Base-by-base conservation (phyloP, 2,797 vertebrate genomes). In the Notolepis coatsorum region DNA sequence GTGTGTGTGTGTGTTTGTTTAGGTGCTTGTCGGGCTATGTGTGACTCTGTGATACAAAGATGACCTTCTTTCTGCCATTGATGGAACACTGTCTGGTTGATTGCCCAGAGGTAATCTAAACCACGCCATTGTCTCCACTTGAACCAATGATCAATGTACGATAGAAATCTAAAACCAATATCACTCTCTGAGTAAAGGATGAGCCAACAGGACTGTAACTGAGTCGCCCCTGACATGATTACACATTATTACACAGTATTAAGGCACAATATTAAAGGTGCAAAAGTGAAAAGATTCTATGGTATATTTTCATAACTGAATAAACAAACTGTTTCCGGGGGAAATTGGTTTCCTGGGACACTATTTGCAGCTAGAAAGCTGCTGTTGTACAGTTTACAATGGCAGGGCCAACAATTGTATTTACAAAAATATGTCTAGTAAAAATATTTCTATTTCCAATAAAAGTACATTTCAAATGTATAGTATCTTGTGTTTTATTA, bases 41-140 rank as follows among this genome's bases (percentile, higher is more conserved):
- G 69, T 27, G n/a, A n/a, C 15, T 37, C 31, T 37, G n/a, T 25
- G 10, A 12, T 7, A 17, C 48, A 80, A 31, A 71, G 49, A 62
- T 55, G 71, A 67, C 73, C 68, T 75, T 71, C 47, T 42, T 48
- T 3, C 42, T 53, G 39, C 9, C 53, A 82, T 56, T 72, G 75
- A 82, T 52, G 5, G 7, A 33, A 61, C 41, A 33, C n/a, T 20
- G 7, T 23, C n/a, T 45, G 64, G 54, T 27, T 65, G 39, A 77
- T 75, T 77, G 61, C 50, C 37, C 37, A 28, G 18, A 47, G 46
- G 17, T 31, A 62, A 67, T 33, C 20, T 65, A 37, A 71, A 52
- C 23, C 9, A 66, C n/a, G 18, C 8, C 30, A 51, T 47, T 48
- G 62, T 67, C 39, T 61, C 59, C 71, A 78, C 56, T 27, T 71